Percentiles rank a stretch among this genome's conserved stretches.
Evolutionary conservation across 1,140 invertebrate genomes (phyloP).

Genomic region (Myzus persicae): DNA sequence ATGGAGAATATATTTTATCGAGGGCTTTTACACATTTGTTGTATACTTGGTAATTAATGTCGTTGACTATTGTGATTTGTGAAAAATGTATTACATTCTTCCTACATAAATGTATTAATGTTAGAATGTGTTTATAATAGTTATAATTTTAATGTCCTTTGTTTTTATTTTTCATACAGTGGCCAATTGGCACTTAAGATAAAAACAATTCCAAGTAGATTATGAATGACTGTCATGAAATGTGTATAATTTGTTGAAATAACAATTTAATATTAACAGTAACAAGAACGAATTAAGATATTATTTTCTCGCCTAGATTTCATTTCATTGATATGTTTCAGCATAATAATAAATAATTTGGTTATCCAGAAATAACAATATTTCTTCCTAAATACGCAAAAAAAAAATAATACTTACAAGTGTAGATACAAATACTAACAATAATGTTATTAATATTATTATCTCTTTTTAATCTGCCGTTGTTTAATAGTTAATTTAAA

Average conservation of each 20-base stretch:
- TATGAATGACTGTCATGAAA: not conserved
- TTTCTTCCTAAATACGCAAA: not conserved
- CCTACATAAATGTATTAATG: not conserved
- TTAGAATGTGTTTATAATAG: not conserved
- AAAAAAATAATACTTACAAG: not conserved
- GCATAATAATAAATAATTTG: not conserved
- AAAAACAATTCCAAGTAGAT: not conserved
- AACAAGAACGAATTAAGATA: not conserved
- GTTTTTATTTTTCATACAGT: not conserved
- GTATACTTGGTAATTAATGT: not conserved
- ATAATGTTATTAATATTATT: not conserved
- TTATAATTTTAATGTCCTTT: not conserved
- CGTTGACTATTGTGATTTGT: not conserved
- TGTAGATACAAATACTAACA: not conserved
- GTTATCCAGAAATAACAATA: not conserved
- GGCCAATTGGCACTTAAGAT: not conserved
- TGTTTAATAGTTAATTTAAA: not conserved
- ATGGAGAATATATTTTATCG: not conserved
- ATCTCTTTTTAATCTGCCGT: not conserved
- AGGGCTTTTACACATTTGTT: not conserved
- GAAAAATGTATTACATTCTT: not conserved
- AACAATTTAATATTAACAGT: not conserved
- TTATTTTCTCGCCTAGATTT: not conserved
- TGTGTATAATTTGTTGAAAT: not conserved
- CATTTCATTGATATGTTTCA: not conserved